phyloP scores from a whole-genome alignment of 2,888 invertebrate genomes.

The Elysia crispata region DNA sequence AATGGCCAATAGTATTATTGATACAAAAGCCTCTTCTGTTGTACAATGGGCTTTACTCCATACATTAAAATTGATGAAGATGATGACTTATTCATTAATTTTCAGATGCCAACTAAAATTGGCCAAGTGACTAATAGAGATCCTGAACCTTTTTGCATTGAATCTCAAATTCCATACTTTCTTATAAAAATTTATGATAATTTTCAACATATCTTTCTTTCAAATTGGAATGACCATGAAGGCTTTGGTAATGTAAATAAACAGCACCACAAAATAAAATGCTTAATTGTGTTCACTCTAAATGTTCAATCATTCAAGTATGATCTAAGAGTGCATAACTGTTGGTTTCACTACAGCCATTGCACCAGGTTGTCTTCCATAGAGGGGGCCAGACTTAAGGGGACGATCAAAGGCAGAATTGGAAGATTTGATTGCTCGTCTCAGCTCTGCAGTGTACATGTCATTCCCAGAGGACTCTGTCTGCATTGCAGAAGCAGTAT shows the following conservation, averaged over 20 bases:
- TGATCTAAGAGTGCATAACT: conserved; percentile 54
- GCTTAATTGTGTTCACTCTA: background rate
- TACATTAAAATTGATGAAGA: too few relatives aligned
- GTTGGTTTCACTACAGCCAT: conserved; percentile 61
- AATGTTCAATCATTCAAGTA: background rate
- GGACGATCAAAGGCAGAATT: conserved; percentile 63
- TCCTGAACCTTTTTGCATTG: too few relatives aligned
- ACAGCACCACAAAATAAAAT: too few relatives aligned
- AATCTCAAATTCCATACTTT: background rate
- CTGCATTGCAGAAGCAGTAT: background rate
- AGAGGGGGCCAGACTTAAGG: conserved; percentile 47
- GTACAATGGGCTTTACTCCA: too few relatives aligned
- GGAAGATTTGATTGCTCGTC: conserved; percentile 55
- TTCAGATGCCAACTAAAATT: too few relatives aligned
- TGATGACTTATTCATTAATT: too few relatives aligned
- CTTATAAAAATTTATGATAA: background rate
- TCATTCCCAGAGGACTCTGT: conserved; percentile 53
- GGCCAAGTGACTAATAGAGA: too few relatives aligned
- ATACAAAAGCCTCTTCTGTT: too few relatives aligned
- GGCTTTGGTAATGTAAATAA: too few relatives aligned
- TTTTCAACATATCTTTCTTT: background rate
- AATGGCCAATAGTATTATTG: too few relatives aligned
- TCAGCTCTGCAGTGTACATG: conserved; percentile 59
- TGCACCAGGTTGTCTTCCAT: conserved; percentile 55
- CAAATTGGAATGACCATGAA: background rate